Evolutionary conservation across 1,140 invertebrate species (phyloP).

Genomic region (Bombus consobrinus): DNA sequence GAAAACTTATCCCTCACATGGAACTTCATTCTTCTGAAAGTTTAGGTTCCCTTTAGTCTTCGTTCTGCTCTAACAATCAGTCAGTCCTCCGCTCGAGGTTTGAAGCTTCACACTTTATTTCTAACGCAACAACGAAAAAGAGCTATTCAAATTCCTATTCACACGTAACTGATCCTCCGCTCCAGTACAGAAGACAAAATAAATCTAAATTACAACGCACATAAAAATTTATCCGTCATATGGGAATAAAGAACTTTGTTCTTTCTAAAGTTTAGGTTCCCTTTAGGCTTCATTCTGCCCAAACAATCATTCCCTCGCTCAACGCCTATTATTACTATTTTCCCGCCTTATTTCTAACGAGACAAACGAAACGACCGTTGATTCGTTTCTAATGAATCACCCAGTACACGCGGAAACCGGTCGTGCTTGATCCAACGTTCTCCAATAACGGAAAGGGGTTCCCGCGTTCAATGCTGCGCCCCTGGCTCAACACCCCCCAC

Average conservation of each 20-base stretch:
- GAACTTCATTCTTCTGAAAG: too few species aligned
- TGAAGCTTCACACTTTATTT: too few species aligned
- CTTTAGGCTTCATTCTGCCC: not conserved
- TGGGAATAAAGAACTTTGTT: too few species aligned
- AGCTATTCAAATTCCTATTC: too few species aligned
- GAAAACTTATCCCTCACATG: too few species aligned
- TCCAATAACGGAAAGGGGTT: constrained; percentile 10
- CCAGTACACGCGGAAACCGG: not conserved
- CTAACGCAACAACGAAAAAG: too few species aligned
- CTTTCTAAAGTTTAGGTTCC: too few species aligned
- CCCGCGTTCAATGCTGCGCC: constrained; percentile 20
- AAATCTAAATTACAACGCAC: too few species aligned
- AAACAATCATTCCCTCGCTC: not conserved
- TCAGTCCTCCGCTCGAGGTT: not conserved
- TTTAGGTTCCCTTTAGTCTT: too few species aligned
- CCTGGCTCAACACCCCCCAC: constrained; percentile 20
- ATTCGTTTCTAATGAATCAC: not conserved
- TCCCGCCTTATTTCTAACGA: not conserved
- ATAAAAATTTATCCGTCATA: too few species aligned
- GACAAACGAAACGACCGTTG: not conserved
- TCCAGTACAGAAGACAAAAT: too few species aligned
- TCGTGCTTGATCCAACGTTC: not conserved
- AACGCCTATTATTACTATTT: not conserved
- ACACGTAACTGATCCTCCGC: too few species aligned
- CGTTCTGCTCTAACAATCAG: not conserved